Conservation (phyloP, 1,140 invertebrate species). For the Akabosia matsudoensis region DNA sequence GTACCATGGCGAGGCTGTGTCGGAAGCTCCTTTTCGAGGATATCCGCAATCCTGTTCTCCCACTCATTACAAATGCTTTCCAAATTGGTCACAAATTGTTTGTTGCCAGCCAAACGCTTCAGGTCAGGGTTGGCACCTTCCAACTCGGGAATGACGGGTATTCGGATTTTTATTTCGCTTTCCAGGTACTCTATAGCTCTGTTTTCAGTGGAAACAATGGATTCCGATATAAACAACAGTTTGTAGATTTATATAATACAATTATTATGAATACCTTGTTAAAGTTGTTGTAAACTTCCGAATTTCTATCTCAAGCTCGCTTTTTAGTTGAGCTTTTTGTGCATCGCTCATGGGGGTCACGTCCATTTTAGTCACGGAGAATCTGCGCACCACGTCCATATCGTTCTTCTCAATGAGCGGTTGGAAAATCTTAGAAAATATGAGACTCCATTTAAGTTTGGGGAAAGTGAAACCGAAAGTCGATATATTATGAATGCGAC, state of each 20-base stretch:
- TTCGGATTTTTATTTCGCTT: conserved; percentile 53
- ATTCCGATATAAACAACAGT: neutral
- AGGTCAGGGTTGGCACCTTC: conserved; percentile 49
- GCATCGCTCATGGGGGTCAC: conserved; percentile 28
- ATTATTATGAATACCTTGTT: conserved; percentile 25
- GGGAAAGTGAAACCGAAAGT: neutral
- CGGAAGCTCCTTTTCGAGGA: conserved; percentile 49
- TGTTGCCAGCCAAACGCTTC: conserved; percentile 51
- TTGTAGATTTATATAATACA: neutral
- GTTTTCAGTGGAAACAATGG: too few relatives aligned
- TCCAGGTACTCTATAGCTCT: conserved; percentile 55
- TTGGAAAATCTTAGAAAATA: conserved; percentile 29
- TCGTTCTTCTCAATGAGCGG: conserved; percentile 23
- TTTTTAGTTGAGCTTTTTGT: conserved; percentile 51
- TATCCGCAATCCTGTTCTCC: conserved; percentile 51
- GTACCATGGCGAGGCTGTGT: neutral
- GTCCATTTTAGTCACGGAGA: conserved; percentile 29
- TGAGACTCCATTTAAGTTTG: too few relatives aligned
- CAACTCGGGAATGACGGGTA: conserved; percentile 49
- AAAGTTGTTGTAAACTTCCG: conserved; percentile 54
- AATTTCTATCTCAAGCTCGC: conserved; percentile 55
- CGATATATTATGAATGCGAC: neutral
- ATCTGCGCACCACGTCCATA: neutral
- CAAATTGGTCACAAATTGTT: conserved; percentile 50
- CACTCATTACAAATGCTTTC: conserved; percentile 51